Conservation (phyloP, 2,797 vertebrate genomes). For the Sphenodon punctatus region DNA sequence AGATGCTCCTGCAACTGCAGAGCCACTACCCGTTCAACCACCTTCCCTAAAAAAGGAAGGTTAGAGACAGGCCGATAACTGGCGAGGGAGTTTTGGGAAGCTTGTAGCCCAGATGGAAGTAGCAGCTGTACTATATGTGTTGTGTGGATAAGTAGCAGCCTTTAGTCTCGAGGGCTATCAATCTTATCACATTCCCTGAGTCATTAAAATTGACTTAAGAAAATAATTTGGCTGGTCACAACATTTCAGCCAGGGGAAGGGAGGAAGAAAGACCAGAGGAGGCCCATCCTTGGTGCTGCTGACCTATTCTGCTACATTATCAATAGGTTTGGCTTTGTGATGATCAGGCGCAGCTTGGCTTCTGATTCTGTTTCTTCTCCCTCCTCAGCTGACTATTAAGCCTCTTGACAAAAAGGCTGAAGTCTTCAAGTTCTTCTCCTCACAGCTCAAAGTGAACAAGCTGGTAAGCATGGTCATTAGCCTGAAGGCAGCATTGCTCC, state of each 20-base stretch:
- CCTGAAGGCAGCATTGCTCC: background rate
- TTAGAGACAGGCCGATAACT: no score
- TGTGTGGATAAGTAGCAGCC: background rate
- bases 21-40: no score
- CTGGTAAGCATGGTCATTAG: slow-evolving; percentile 76
- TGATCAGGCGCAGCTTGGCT: background rate
- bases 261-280: no score
- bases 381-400: slow-evolving; percentile 88
- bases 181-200: background rate
- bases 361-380: no score
- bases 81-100: no score
- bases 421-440: slow-evolving; percentile 94
- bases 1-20: no score
- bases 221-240: background rate
- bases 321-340: slow-evolving; percentile 1
- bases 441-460: slow-evolving; percentile 91
- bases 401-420: slow-evolving; percentile 93
- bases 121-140: slow-evolving; percentile 4
- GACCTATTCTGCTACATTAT: slow-evolving; percentile 10
- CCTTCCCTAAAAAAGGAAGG: no score
- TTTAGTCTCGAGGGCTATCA: background rate
- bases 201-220: background rate
- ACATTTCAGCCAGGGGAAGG: no score
- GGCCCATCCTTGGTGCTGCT: no score
- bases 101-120: no score